Evolutionary conservation across 2,888 invertebrate species (phyloP), one percentile per base, ranked within the genome.

Genomic region (Antheraea yamamai): DNA sequence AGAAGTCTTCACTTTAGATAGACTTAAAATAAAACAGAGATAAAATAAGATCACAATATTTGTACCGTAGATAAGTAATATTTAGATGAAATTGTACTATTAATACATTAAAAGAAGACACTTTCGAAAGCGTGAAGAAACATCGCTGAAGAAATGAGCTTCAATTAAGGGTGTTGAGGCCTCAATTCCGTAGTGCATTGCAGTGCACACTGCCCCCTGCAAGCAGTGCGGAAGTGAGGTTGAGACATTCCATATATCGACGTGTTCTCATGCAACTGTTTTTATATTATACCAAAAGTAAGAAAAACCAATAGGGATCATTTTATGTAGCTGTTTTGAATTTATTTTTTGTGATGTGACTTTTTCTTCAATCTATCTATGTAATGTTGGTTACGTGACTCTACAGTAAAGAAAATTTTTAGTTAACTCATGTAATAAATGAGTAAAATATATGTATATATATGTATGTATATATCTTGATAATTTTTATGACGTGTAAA

Each of bases 111-210:
- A 30, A 30, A 66, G 64, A 66, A 66, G 64, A 66, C 35, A 61
- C 51, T n/a, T 58, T 61, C 47, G 61, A 64, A 61, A 71, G 51
- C 39, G 61, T 35, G 61, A 47, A 71, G 61, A 75, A 72, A n/a
- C 71, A 39, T 12, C 30, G 26, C 12, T 47, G 72, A 71, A 61
- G 58, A 55, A 55, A 58, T 61, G 7, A 72, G 23, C 82, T 87
- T 80, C 84, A 79, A 77, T 77, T 79, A 79, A 83, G 86, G 95
- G 95, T 95, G 95, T 95, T 95, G 95, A 96, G 95, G 93, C 96
- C 95, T 98, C 98, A 98, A 98, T 98, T 98, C 98, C 98, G 98
- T 97, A 98, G 98, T 98, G 98, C 98, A 98, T 98, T 98, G 98
- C 98, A 98, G 98, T 97, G 97, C 97, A 94, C 96, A 92, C 90